phyloP scores from a whole-genome alignment of 1,140 invertebrate genomes.

The Meloidogyne floridensis region DNA sequence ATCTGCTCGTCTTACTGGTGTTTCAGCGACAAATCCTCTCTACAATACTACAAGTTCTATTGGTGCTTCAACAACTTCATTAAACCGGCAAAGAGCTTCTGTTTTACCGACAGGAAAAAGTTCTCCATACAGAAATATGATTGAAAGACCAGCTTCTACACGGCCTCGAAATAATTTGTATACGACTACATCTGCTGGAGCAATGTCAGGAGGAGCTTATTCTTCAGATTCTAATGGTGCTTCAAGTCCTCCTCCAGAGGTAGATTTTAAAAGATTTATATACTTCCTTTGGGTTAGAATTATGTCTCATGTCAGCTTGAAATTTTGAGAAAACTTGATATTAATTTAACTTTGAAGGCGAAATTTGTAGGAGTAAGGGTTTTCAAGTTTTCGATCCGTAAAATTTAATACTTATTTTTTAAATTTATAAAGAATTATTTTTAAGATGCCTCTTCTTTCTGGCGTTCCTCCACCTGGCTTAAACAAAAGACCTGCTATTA shows the following conservation, averaged over 20 bases:
- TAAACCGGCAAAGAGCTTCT: conserved; percentile 12
- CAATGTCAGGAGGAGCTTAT: conserved; percentile 1
- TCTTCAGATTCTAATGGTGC: conserved; percentile 31
- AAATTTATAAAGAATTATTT: not conserved
- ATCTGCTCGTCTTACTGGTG: conserved; percentile 28
- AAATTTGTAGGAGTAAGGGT: too few relatives aligned
- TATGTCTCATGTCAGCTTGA: too few relatives aligned
- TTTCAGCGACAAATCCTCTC: conserved; percentile 13
- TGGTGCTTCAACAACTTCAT: not conserved
- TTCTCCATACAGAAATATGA: conserved; percentile 17
- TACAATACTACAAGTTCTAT: conserved; percentile 17
- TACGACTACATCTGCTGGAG: not conserved
- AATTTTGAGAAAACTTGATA: too few relatives aligned
- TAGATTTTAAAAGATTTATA: not conserved
- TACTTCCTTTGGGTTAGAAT: not conserved
- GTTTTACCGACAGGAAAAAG: conserved; percentile 14
- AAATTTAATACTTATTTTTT: too few relatives aligned
- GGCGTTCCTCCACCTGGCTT: conserved; percentile 31
- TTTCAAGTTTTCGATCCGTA: too few relatives aligned
- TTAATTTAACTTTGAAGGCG: too few relatives aligned
- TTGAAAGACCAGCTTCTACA: conserved; percentile 18
- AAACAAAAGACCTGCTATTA: conserved; percentile 11
- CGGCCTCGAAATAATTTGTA: conserved; percentile 10
- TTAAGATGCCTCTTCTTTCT: conserved; percentile 30
- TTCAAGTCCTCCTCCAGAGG: conserved; percentile 29